Conservation (phyloP, 2,888 invertebrate species). For the Trichopria drosophilae region DNA sequence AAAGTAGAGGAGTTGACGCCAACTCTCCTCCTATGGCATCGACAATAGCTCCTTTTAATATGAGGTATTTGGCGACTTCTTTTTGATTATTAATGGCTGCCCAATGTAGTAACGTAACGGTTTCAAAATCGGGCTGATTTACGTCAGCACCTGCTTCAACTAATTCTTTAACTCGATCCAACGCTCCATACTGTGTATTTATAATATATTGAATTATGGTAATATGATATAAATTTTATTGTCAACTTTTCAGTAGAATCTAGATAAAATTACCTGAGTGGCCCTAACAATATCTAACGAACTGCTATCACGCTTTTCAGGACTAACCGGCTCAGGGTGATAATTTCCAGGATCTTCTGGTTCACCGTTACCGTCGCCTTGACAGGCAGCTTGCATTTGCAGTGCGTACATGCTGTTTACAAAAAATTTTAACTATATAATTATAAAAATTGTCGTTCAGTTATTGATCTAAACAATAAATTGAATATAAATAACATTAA, state of each 20-base stretch:
- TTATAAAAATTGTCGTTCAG: no score
- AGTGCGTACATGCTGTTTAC: slow-evolving; percentile 56
- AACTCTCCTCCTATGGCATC: slow-evolving; percentile 96
- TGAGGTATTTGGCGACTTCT: slow-evolving; percentile 86
- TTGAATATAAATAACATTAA: no score
- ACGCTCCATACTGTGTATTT: slow-evolving; percentile 76
- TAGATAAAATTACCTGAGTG: slow-evolving; percentile 69
- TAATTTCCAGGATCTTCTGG: slow-evolving; percentile 45
- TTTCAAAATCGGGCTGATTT: slow-evolving; percentile 91
- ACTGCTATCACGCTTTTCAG: slow-evolving; percentile 67
- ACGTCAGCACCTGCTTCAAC: slow-evolving; percentile 93
- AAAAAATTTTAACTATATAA: no score
- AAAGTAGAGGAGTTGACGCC: slow-evolving; percentile 94
- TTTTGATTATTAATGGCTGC: slow-evolving; percentile 96
- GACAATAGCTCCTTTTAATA: slow-evolving; percentile 83
- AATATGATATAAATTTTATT: background rate
- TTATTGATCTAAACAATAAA: no score
- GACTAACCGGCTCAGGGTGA: slow-evolving; percentile 49
- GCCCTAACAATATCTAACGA: slow-evolving; percentile 92
- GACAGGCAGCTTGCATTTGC: slow-evolving; percentile 55
- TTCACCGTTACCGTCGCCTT: slow-evolving; percentile 51
- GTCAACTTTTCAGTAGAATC: background rate
- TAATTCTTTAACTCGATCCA: slow-evolving; percentile 79
- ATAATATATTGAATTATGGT: slow-evolving; percentile 6
- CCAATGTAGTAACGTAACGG: slow-evolving; percentile 98